A percentile compares a stretch with the other conserved stretches of the same genome.
Conservation (phyloP, 2,113 vertebrate species). For the Mungos mungo region DNA sequence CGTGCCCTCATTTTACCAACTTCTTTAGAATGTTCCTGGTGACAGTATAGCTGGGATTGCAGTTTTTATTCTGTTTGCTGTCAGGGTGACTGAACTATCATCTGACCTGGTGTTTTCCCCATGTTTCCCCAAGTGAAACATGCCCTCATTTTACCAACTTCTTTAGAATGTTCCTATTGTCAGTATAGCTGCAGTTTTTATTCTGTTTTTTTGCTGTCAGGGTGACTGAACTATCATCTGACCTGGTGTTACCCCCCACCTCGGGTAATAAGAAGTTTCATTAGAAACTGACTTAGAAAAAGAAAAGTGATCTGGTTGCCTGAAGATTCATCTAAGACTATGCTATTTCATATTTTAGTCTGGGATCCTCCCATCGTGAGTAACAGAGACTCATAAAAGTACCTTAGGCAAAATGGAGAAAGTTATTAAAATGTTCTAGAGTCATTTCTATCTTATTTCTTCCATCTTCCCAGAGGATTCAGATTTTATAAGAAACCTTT, state of each 20-base stretch:
- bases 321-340: too few relatives aligned
- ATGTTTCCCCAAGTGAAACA: too few relatives aligned
- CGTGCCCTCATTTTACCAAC: neutral
- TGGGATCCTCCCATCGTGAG: neutral
- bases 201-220: neutral
- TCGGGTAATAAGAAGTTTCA: too few relatives aligned
- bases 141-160: neutral
- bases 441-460: neutral
- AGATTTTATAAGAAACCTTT: neutral
- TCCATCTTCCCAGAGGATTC: neutral
- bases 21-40: neutral
- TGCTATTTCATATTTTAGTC: neutral
- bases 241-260: neutral
- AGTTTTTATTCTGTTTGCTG: neutral
- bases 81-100: neutral
- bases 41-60: neutral
- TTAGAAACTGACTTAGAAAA: neutral
- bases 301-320: neutral
- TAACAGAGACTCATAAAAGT: neutral
- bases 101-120: neutral
- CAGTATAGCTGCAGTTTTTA: neutral
- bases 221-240: neutral
- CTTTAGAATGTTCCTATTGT: neutral
- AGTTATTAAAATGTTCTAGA: neutral
- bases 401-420: neutral